Base-by-base conservation (phyloP, 2,113 vertebrate species). In the Andinoacara biseriatus region DNA sequence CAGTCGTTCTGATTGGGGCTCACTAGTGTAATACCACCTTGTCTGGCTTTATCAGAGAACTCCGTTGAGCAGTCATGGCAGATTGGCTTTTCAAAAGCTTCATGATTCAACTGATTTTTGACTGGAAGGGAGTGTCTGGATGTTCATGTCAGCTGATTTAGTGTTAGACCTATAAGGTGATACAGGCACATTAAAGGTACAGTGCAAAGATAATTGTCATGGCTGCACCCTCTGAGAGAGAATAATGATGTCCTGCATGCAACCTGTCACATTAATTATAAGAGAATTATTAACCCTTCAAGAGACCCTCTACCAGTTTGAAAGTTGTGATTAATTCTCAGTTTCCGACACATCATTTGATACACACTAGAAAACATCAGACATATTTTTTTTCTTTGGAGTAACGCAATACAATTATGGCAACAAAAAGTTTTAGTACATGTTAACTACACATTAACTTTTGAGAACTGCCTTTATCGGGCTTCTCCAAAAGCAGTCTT, bases 11-110 rank as follows among this genome's bases (percentile, higher is more conserved):
- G 94, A 95, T 93, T 94, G 93, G 93, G 91, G 87, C 94, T 92
- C 85, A 69, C 83, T 78, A 72, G 89, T 94, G 94, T 95, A 95
- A 94, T 94, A 95, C 91, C 93, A 95, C 89, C 93, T 90, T 93
- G 92, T 95, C 92, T 91, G 67, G 77, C 76, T 92, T 94, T 93
- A 93, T 93, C 93, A 89, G 74, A 85, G 67, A 62, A 67, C 72
- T 85, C 87, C 78, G 52, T 78, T 83, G 90, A 93, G 83, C 82
- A 87, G 85, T 82, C 82, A 43, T 78, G 57, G 77, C 85, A 85
- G 81, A 93, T 89, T 80, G 82, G 83, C 78, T 82, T 88, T 85
- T 93, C 75, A 87, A 86, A 81, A 85, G 88, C 81, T 46, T 80
- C 56, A 67, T 78, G 86, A 88, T 76, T 88, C 75, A 80, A 86